Evolutionary conservation across 37 sponge, comb jelly and placozoan genomes (phyloP).

Genomic region (Theonella swinhoei): DNA sequence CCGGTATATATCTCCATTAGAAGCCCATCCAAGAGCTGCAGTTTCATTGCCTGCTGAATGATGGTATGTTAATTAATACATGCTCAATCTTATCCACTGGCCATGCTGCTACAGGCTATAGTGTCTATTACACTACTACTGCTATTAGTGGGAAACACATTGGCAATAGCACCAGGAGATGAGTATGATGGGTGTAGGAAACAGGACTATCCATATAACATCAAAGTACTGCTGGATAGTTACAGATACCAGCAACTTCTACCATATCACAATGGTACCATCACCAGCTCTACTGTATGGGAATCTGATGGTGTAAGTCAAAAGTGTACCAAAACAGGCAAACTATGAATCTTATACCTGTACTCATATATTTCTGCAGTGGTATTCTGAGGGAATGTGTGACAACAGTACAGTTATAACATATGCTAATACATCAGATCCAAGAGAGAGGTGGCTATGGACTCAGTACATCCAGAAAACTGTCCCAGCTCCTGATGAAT

Average conservation of each 20-base stretch:
- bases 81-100: too few species aligned
- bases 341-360: too few species aligned
- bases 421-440: neutral
- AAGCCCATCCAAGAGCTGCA: too few species aligned
- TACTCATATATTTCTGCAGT: neutral
- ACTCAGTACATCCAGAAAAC: neutral
- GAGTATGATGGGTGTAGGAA: neutral
- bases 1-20: too few species aligned
- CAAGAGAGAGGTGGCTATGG: neutral
- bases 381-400: neutral
- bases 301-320: too few species aligned
- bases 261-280: neutral
- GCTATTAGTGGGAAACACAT: neutral
- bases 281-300: too few species aligned
- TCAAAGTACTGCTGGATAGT: neutral
- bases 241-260: neutral
- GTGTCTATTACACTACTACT: too few species aligned
- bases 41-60: too few species aligned
- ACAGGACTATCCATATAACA: neutral
- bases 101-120: too few species aligned
- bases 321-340: too few species aligned
- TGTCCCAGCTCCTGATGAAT: neutral
- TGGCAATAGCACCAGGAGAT: neutral
- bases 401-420: neutral
- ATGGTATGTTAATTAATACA: too few species aligned